Percentiles rank a stretch among this genome's conserved stretches.
Conservation (phyloP, 2,888 invertebrate genomes). For the Acanthosepion esculentum region DNA sequence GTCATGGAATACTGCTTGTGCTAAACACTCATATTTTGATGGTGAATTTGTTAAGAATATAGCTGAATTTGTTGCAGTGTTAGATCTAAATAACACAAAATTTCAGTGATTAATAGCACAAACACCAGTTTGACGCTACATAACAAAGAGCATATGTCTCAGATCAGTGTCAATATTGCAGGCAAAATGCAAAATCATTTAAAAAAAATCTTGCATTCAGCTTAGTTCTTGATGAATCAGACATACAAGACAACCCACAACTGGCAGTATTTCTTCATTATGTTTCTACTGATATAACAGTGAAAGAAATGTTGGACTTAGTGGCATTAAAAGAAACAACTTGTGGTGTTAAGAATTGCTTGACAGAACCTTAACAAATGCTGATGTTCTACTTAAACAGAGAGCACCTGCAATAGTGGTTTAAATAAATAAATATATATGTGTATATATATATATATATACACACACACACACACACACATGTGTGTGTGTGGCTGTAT, state of each 20-base stretch:
- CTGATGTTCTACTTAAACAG: neutral
- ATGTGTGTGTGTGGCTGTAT: too few relatives aligned
- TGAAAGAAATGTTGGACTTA: neutral
- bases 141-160: too few relatives aligned
- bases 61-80: neutral
- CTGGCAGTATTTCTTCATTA: too few relatives aligned
- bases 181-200: too few relatives aligned
- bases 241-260: too few relatives aligned
- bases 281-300: neutral
- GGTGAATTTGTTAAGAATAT: neutral
- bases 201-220: too few relatives aligned
- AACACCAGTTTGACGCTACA: too few relatives aligned
- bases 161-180: too few relatives aligned
- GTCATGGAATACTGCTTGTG: too few relatives aligned
- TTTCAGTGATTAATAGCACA: neutral
- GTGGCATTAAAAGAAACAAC: conserved; percentile 38
- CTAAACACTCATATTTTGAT: neutral
- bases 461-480: too few relatives aligned
- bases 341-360: neutral
- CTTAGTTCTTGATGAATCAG: too few relatives aligned
- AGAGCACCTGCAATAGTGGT: neutral
- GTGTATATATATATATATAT: neutral
- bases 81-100: neutral
- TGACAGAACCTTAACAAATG: conserved; percentile 15
- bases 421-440: too few relatives aligned